Base-by-base conservation (phyloP, 2,113 vertebrate species). In the Phrynocephalus versicolor region DNA sequence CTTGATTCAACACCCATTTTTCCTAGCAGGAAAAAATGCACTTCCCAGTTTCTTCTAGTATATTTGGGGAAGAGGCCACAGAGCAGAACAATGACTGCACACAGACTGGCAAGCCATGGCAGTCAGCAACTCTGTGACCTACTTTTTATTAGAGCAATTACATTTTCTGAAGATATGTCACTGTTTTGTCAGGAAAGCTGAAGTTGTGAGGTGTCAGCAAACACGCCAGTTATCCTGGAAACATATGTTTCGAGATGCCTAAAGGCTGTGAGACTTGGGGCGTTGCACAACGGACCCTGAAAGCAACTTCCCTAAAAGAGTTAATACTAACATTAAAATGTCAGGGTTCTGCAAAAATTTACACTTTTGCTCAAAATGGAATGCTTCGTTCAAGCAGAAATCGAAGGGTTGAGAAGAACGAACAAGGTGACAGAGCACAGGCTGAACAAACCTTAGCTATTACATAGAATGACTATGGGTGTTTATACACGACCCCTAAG, bases 101-200 rank as follows among this genome's bases (percentile, higher is more conserved):
- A 71, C n/a, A 85, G 81, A 91, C 88, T 57, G 76, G 37, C 86
- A 83, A 91, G 90, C 90, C 1, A 0, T 88, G 83, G 64, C 58
- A 92, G 86, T 95, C 94, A 96, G 96, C 94, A 95, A 78, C 77
- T 77, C 60, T 33, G 83, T 96, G 95, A 96, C 94, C 95, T 96
- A 97, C 85, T 96, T 96, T 90, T 90, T 85, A 89, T 87, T 87
- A 69, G 70, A 92, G 76, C 85, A 93, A 95, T 89, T 69, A 67
- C 65, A 84, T 72, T 86, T 94, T 51, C 82, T 79, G 58, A 95
- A 93, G 89, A 84, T 81, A 89, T 25, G 88, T 89, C 78, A 84
- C 82, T 81, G 33, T 72, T 89, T 89, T 87, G 79, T 85, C 82
- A 86, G 77, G 74, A 91, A 92, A 92, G 55, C 15, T 86, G 88